Evolutionary conservation across 2,797 vertebrate species (phyloP), one percentile per base, ranked within the genome.

Genomic region (Ctenopoma multispine): DNA sequence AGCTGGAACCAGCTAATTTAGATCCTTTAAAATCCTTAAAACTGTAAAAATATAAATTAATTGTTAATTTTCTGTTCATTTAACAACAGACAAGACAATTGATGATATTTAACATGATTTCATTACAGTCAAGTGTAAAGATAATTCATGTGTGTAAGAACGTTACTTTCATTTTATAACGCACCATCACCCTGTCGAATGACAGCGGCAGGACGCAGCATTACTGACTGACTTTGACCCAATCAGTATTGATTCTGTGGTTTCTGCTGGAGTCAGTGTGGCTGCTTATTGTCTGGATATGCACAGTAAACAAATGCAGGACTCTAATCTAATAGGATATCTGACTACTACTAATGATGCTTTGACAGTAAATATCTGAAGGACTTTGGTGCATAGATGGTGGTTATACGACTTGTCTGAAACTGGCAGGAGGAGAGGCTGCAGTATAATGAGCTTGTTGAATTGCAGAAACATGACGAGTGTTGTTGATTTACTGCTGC

Each of bases 251-350:
- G 23, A 24, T 18, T 63, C 4, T 21, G 15, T 63, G 14, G 23
- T 53, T 34, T 34, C 6, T 48, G 34, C 27, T n/a, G 2, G 41
- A 36, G 50, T 29, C 46, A 40, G 15, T 27, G 51, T 27, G 29
- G 29, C 29, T 31, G 29, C 6, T 31, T 31, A 31, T 31, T 43
- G 27, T 41, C 57, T 58, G 13, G 15, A 1, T 24, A 27, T 18
- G 14, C 4, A 38, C 23, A 54, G 44, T 60, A 60, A 46, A 51
- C 40, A 29, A 58, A 36, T 6, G 54, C 41, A 63, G 10, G 14
- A 34, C 13, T 63, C 17, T 48, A 24, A 69, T 69, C 44, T 50
- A 46, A 50, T 31, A 44, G 44, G 56, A 63, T 56, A n/a, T 7
- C 43, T 57, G 47, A 18, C 29, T 31, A 1, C 63, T 60, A 63